A percentile compares a stretch with the other conserved stretches of the same genome.
phyloP scores from a whole-genome alignment of 2,888 invertebrate species.

The Azorinus chamasolen region DNA sequence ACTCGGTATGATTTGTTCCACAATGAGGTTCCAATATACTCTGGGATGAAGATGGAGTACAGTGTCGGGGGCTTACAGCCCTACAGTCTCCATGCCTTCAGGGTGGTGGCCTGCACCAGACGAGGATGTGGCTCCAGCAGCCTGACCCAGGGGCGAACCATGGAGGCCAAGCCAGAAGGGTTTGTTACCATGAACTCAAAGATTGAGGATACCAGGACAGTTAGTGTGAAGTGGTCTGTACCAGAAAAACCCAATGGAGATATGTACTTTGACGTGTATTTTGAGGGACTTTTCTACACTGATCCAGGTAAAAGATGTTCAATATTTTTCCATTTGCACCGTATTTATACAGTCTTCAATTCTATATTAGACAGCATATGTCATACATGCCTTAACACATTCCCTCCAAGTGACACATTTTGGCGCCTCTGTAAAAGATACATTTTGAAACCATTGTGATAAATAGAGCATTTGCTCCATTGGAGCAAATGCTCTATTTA shows the following conservation, averaged over 20 bases:
- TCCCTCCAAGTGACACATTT: no score
- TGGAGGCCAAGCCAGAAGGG: constrained; percentile 83
- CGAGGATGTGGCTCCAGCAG: constrained; percentile 83
- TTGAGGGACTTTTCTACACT: constrained; percentile 82
- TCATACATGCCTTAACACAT: no score
- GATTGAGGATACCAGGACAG: constrained; percentile 76
- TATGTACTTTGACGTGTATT: constrained; percentile 80
- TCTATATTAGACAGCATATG: no score
- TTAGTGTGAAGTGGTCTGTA: constrained; percentile 80
- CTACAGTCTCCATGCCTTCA: constrained; percentile 82
- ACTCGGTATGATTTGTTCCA: constrained; percentile 81
- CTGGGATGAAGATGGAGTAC: constrained; percentile 65
- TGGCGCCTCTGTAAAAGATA: no score
- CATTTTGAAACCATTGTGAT: no score
- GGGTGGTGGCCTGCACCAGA: constrained; percentile 82
- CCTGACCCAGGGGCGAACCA: constrained; percentile 78
- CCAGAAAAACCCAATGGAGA: constrained; percentile 81
- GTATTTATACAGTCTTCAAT: no score
- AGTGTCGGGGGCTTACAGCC: constrained; percentile 77
- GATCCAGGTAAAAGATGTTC: no score
- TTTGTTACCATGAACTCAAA: constrained; percentile 76
- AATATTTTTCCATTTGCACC: no score
- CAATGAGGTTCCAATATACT: constrained; percentile 81
- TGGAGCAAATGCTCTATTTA: no score
- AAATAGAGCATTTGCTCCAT: no score